Conservation (phyloP, 2,888 invertebrate genomes). For the Sarcophaga subvicina region DNA sequence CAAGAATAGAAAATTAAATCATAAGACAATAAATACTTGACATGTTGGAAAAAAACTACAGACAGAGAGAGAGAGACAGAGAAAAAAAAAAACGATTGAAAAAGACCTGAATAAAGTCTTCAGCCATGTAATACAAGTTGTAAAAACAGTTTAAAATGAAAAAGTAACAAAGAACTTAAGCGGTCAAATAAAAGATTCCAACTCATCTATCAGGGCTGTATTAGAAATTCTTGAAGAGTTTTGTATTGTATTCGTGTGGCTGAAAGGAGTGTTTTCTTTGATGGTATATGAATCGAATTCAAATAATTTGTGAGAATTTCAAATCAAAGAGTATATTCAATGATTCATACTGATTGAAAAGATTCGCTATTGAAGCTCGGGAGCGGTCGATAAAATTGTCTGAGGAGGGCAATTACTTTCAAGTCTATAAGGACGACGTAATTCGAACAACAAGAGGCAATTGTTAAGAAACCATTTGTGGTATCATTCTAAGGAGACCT, state of each 20-base stretch:
- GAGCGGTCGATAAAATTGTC: too few species aligned
- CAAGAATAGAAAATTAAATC: slow-evolving; percentile 70
- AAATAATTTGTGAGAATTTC: slow-evolving; percentile 32
- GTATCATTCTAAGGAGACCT: too few species aligned
- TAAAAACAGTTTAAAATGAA: background rate
- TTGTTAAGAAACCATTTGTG: too few species aligned
- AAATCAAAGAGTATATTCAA: slow-evolving; percentile 3
- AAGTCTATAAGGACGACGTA: too few species aligned
- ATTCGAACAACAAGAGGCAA: too few species aligned
- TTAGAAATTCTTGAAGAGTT: background rate
- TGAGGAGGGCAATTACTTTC: too few species aligned
- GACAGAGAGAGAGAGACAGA: slow-evolving; percentile 19
- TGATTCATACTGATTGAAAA: background rate
- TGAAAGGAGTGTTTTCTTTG: background rate
- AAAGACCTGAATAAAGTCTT: background rate
- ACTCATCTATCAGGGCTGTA: background rate
- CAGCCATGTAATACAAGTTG: slow-evolving; percentile 11
- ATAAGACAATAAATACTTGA: slow-evolving; percentile 64
- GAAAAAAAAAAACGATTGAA: background rate
- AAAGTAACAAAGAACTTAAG: slow-evolving; percentile 20
- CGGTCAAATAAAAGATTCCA: slow-evolving; percentile 39
- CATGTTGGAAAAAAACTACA: slow-evolving; percentile 29
- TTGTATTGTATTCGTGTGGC: background rate
- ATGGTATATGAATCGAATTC: background rate
- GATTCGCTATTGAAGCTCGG: too few species aligned